Conservation (phyloP, 2,797 vertebrate genomes). For the Chanos chanos region DNA sequence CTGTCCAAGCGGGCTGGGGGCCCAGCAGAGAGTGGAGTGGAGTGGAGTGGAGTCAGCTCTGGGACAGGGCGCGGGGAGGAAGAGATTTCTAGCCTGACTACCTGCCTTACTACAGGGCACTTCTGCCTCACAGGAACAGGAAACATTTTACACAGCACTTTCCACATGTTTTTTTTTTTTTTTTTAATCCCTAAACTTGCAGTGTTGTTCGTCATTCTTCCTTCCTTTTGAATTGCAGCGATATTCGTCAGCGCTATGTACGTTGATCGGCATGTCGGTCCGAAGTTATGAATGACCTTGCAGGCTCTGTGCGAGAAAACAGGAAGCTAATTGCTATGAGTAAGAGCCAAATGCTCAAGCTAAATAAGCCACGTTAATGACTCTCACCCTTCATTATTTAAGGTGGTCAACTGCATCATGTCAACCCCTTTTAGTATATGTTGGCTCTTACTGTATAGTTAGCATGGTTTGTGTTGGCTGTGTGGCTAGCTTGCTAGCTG, state of each 20-base stretch:
- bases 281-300: not conserved
- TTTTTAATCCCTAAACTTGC: not conserved
- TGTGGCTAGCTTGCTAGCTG: constrained; percentile 20
- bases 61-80: too few species aligned
- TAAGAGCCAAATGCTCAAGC: constrained; percentile 26
- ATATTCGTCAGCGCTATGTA: not conserved
- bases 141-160: constrained; percentile 24
- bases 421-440: too few species aligned
- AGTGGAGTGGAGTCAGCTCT: too few species aligned
- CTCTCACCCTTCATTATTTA: constrained; percentile 28
- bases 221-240: not conserved
- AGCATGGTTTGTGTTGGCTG: constrained; percentile 9
- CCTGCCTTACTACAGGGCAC: constrained; percentile 16
- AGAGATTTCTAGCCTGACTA: constrained; percentile 5
- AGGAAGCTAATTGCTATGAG: constrained; percentile 18
- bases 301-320: constrained; percentile 27
- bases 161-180: not conserved
- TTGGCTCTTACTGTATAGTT: not conserved
- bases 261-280: constrained; percentile 22
- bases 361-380: constrained; percentile 28
- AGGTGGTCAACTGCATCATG: constrained; percentile 15
- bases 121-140: constrained; percentile 9
- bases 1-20: constrained; percentile 34
- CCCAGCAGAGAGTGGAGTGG: constrained; percentile 38
- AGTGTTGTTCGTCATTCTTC: not conserved